A percentile compares a stretch with the other conserved stretches of the same genome.
phyloP scores from a whole-genome alignment of 2,797 vertebrate genomes.

The Prionace glauca region DNA sequence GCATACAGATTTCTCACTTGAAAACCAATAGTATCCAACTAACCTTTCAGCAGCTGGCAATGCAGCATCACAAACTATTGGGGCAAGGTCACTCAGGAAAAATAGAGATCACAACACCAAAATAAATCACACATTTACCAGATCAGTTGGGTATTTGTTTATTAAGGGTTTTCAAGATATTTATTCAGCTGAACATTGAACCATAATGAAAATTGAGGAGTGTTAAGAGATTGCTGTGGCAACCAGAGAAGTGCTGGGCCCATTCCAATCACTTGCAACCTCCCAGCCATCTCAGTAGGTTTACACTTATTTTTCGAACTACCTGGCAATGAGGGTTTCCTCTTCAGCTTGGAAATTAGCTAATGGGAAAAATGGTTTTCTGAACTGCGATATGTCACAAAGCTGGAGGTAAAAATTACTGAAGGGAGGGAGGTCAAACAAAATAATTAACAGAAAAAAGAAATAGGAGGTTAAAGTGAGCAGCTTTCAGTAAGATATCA shows the following conservation, averaged over 20 bases:
- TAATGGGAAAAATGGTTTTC: neutral
- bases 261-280: neutral
- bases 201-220: neutral
- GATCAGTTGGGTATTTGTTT: neutral
- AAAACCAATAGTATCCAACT: neutral
- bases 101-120: neutral
- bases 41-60: neutral
- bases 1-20: neutral
- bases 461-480: neutral
- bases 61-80: neutral
- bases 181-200: neutral
- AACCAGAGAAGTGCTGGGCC: neutral
- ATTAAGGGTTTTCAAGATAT: neutral
- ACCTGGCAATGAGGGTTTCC: neutral
- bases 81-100: neutral
- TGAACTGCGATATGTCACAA: neutral
- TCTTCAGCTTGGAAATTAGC: neutral
- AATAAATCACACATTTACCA: constrained; percentile 20
- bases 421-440: neutral
- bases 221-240: neutral
- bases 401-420: neutral
- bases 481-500: neutral
- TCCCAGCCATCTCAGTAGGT: neutral
- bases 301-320: neutral
- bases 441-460: neutral